These are phyloP conservation scores for Epicauta chinensis DNA, from an alignment of 1,140 invertebrate genomes.

Conservation along the genomic window DNA sequence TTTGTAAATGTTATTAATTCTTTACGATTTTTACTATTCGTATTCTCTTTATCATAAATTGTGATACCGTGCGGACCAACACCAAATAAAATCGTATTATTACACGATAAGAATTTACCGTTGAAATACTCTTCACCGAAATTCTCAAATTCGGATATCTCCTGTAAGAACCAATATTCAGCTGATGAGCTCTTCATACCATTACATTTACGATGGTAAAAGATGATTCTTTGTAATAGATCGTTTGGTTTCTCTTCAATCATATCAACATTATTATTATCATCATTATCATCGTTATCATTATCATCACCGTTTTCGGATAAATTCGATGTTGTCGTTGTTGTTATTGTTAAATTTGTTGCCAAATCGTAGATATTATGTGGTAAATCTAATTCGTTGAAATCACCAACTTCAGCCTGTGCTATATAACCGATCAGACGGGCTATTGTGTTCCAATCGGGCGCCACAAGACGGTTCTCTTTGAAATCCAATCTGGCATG, in stretches of 20 bases:
- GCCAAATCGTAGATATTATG: constrained; percentile 53
- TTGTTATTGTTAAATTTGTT: constrained; percentile 16
- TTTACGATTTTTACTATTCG: constrained; percentile 54
- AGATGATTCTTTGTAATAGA: constrained; percentile 55
- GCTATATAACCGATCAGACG: constrained; percentile 69
- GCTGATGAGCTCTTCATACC: constrained; percentile 55
- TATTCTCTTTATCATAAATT: constrained; percentile 56
- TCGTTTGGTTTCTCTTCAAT: constrained; percentile 54
- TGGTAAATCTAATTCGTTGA: constrained; percentile 53
- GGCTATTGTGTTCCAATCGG: constrained; percentile 62
- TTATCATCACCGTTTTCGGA: background rate
- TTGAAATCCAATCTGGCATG: constrained; percentile 69
- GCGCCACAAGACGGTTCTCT: constrained; percentile 61
- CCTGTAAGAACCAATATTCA: constrained; percentile 75
- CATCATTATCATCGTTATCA: too few relatives aligned
- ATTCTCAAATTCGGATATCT: constrained; percentile 66
- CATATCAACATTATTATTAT: too few relatives aligned
- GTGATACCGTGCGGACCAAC: constrained; percentile 78
- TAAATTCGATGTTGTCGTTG: too few relatives aligned
- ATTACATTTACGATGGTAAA: constrained; percentile 54
- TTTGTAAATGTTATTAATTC: constrained; percentile 70
- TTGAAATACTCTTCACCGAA: constrained; percentile 82
- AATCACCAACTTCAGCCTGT: constrained; percentile 64
- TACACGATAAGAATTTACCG: constrained; percentile 49
- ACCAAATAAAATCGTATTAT: constrained; percentile 49